Evolutionary conservation across 2,888 invertebrate genomes (phyloP).

Genomic region (Neoitamus cyanurus): DNA sequence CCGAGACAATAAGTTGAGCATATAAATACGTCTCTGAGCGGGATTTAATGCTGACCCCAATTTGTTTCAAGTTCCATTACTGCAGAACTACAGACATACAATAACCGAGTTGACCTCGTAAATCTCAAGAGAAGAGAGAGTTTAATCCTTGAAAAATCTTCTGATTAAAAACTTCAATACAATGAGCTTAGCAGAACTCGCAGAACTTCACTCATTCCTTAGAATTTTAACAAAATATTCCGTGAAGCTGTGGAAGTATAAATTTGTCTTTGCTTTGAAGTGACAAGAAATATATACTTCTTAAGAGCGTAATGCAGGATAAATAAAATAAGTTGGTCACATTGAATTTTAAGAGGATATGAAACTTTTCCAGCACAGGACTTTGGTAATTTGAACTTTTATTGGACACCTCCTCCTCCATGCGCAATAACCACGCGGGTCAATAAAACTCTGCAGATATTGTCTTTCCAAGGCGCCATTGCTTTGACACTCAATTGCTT

Average conservation of each 20-base stretch:
- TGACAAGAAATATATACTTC: constrained; percentile 6
- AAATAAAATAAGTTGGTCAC: background rate
- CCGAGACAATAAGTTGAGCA: background rate
- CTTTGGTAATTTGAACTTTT: constrained; percentile 13
- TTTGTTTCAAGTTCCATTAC: background rate
- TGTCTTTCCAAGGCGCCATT: background rate
- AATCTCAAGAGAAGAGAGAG: constrained; percentile 3
- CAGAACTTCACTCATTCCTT: background rate
- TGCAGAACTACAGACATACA: background rate
- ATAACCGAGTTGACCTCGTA: constrained; percentile 14
- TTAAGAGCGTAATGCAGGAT: background rate
- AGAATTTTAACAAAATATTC: constrained; percentile 20
- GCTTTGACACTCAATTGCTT: constrained; percentile 11
- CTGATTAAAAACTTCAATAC: constrained; percentile 11
- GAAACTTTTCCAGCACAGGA: background rate
- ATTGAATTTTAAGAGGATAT: constrained; percentile 8
- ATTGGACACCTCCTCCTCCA: background rate
- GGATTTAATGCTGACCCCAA: background rate
- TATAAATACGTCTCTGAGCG: background rate
- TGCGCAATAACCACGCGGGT: background rate
- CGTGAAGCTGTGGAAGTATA: background rate
- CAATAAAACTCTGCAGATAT: constrained; percentile 12
- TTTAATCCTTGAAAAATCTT: constrained; percentile 18
- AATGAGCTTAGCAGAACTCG: background rate
- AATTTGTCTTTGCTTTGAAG: constrained; percentile 3